A percentile compares a stretch with the other conserved stretches of the same genome.
phyloP scores from a whole-genome alignment of 2,797 vertebrate species.

The Acanthiza pusilla region DNA sequence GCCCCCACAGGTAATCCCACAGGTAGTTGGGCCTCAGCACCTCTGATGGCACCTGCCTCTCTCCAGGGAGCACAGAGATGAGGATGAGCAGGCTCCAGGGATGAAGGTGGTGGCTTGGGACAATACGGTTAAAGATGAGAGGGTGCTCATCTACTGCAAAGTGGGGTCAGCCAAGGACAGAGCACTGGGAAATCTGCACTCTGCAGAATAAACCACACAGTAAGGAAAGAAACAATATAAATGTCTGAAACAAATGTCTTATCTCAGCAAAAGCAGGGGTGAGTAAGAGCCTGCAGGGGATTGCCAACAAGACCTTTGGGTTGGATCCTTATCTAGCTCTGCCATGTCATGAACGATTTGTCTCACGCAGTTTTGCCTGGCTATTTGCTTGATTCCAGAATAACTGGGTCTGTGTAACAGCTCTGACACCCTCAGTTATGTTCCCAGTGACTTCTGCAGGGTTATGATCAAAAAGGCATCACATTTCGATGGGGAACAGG shows the following conservation, averaged over 20 bases:
- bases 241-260: constrained; percentile 27
- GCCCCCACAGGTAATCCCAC: neutral
- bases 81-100: neutral
- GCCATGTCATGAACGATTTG: neutral
- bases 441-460: neutral
- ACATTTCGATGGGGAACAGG: neutral
- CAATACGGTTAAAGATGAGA: neutral
- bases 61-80: neutral
- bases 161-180: neutral
- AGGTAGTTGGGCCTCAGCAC: neutral
- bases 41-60: neutral
- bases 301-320: constrained; percentile 16
- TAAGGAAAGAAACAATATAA: constrained; percentile 28
- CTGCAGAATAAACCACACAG: neutral
- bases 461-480: neutral
- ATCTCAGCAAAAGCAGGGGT: constrained; percentile 22
- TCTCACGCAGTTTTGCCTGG: neutral
- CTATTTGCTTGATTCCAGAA: neutral
- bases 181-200: neutral
- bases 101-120: neutral
- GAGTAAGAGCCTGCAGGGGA: constrained; percentile 35
- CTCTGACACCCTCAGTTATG: neutral
- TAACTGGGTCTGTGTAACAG: neutral
- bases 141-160: neutral
- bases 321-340: constrained; percentile 7